These are phyloP conservation scores for Apeira syringaria DNA, from an alignment of 2,888 invertebrate genomes.

Conservation along the genomic window DNA sequence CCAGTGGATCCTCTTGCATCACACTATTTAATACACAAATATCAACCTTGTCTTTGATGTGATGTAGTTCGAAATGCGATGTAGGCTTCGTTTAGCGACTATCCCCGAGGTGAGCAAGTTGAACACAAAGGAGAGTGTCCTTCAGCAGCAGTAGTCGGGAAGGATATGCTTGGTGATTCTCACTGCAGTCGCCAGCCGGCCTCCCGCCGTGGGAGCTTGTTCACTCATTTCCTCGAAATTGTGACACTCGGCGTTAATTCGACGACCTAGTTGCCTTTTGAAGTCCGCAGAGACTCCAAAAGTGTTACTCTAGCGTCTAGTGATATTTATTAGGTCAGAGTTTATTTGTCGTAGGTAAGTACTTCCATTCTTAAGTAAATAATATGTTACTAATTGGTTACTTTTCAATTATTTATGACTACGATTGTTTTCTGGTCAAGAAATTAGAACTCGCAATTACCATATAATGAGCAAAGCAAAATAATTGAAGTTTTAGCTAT, in stretches of 20 bases:
- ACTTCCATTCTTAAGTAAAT: no score
- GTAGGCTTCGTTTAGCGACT: slow-evolving; percentile 10
- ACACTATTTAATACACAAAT: slow-evolving; percentile 35
- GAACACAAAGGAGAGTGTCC: slow-evolving; percentile 73
- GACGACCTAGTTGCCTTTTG: slow-evolving; percentile 17
- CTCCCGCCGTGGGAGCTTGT: slow-evolving; percentile 47
- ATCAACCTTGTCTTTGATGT: slow-evolving; percentile 38
- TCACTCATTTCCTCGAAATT: slow-evolving; percentile 43
- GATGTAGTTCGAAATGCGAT: slow-evolving; percentile 12
- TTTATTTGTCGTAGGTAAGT: slow-evolving; percentile 9
- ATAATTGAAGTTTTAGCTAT: no score
- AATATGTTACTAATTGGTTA: no score
- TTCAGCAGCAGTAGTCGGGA: slow-evolving; percentile 62
- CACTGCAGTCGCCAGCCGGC: slow-evolving; percentile 63
- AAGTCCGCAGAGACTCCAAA: slow-evolving; percentile 3
- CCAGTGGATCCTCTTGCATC: slow-evolving; percentile 61
- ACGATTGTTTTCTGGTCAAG: no score
- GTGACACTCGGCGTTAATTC: slow-evolving; percentile 24
- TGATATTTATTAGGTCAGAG: neutral
- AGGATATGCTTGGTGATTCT: slow-evolving; percentile 65
- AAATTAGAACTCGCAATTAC: no score
- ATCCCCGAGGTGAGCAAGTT: slow-evolving; percentile 69
- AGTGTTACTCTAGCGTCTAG: slow-evolving; percentile 2
- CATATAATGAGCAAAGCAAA: no score
- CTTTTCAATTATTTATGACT: no score